phyloP scores from a whole-genome alignment of 2,888 invertebrate species.

The Dorcus hopei region DNA sequence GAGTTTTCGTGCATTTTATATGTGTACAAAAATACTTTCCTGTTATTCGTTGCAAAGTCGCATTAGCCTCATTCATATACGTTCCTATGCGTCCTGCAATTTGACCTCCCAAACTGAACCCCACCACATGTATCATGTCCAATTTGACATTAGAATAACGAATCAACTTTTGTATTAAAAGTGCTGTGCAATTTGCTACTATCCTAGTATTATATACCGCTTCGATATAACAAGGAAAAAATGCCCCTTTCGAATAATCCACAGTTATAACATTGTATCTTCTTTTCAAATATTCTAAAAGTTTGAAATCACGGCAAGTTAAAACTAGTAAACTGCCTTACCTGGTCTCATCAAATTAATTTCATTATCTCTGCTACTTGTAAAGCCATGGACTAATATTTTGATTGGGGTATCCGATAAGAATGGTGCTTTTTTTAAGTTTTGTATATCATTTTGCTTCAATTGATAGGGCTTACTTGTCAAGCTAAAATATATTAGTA shows the following conservation, averaged over 20 bases:
- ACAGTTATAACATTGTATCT: conserved; percentile 61
- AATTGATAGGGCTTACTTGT: not conserved
- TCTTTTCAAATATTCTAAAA: conserved; percentile 54
- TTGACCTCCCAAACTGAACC: conserved; percentile 65
- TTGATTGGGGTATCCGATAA: not conserved
- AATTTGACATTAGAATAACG: conserved; percentile 45
- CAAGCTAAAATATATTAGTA: no score
- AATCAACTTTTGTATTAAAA: conserved; percentile 56
- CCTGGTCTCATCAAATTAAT: conserved; percentile 3
- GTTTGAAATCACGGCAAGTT: not conserved
- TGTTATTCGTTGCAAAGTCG: conserved; percentile 54
- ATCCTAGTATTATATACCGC: conserved; percentile 58
- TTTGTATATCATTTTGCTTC: not conserved
- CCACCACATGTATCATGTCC: conserved; percentile 58
- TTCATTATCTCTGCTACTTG: not conserved
- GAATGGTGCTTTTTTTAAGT: not conserved
- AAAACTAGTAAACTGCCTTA: not conserved
- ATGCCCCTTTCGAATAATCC: conserved; percentile 60
- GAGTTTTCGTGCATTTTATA: not conserved
- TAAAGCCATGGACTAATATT: conserved; percentile 8
- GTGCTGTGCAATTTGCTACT: conserved; percentile 60
- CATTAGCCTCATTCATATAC: conserved; percentile 44
- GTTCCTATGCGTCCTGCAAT: conserved; percentile 55
- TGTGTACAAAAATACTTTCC: conserved; percentile 49
- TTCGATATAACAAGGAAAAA: conserved; percentile 58